Evolutionary conservation across 2,113 vertebrate genomes (phyloP), one percentile per base, ranked within the genome.

Genomic region (Columbina picui): DNA sequence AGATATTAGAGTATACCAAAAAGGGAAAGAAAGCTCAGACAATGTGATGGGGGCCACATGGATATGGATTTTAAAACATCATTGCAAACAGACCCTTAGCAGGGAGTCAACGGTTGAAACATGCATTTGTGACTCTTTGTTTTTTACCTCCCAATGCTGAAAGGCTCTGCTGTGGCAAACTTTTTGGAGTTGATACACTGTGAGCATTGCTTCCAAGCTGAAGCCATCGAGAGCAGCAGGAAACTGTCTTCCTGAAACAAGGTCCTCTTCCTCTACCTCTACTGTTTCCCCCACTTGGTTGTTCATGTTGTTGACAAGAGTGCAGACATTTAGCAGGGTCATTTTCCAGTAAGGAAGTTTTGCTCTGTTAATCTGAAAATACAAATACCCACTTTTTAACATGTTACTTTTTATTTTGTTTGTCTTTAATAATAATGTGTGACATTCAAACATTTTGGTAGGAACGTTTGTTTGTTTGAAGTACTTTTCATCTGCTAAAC

Each of bases 311-410:
- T 97, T 98, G 88, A 99, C 59, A 93, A 99, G 91, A 90, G 97
- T 98, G 96, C 99, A 99, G 84, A 99, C 97, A 95, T 98, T 98
- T 93, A 98, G 95, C 83, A 99, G 97, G n/a, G 98, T 98, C 96
- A 98, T 94, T 50, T 98, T 99, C 99, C 99, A 99, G 96, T 98
- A 98, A 90, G 99, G 98, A 97, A 98, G 95, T 89, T 97, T 98
- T 97, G 98, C 98, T 97, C 98, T 98, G 88, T 95, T 98, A 84
- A 98, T 96, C 98, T 98, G 86, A 82, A 97, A 92, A 95, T 20
- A 94, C 21, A 64, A 84, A 93, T 57, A 71, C 4, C 4, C 57
- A 57, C 2, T 16, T 59, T 76, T 74, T 65, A 70, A 55, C 0
- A 0, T 23, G 22, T 20, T 73, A 21, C 23, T 69, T 69, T 87